Conservation (phyloP, 2,113 vertebrate genomes). For the Perca schrenkii region DNA sequence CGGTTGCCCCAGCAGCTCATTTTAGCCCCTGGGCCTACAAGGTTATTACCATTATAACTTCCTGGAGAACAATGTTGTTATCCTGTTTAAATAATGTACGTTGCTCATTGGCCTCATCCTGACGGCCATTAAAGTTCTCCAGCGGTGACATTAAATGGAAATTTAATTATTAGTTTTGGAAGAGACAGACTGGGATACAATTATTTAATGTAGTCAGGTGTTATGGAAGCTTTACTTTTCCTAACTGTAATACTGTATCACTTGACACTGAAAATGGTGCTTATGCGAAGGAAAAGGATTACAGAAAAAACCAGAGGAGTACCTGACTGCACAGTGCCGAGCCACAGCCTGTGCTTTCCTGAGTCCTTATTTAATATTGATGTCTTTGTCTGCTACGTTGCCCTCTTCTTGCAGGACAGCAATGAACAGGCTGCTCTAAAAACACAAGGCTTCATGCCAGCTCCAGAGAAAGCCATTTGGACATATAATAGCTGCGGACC, state of each 20-base stretch:
- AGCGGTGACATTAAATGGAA: background rate
- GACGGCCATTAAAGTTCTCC: background rate
- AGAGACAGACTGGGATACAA: background rate
- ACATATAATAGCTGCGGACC: slow-evolving; percentile 72
- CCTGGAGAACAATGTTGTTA: background rate
- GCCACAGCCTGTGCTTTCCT: slow-evolving; percentile 2
- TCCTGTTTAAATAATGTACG: background rate
- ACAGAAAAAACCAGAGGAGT: background rate
- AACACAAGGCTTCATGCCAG: slow-evolving; percentile 61
- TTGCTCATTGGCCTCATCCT: background rate
- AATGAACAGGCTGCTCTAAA: slow-evolving; percentile 54
- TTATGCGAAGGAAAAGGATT: background rate
- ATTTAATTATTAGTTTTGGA: slow-evolving; percentile 8
- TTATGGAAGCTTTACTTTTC: slow-evolving; percentile 4
- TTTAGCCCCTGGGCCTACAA: background rate
- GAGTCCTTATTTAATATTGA: slow-evolving; percentile 49
- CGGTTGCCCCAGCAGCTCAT: too few relatives aligned
- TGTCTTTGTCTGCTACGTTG: slow-evolving; percentile 65
- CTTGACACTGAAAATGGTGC: background rate
- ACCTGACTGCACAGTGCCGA: background rate
- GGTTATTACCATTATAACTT: background rate
- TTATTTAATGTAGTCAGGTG: background rate
- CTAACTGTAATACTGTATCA: slow-evolving; percentile 1
- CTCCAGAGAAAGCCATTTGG: slow-evolving; percentile 68
- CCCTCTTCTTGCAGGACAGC: slow-evolving; percentile 38